Conservation (phyloP, 2,113 vertebrate species). For the Pelusios castaneus region DNA sequence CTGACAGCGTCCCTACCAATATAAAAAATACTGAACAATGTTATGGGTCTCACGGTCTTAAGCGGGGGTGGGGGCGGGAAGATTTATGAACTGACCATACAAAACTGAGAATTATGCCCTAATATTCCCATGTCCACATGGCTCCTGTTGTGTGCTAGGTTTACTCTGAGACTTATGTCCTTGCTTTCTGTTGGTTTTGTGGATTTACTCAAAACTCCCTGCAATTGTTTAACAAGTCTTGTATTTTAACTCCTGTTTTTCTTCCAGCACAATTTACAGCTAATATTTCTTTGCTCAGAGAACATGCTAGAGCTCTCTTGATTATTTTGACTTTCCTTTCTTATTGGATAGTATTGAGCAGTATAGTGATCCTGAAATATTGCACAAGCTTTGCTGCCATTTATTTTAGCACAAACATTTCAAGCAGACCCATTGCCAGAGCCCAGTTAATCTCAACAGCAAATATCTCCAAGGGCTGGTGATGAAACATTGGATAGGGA, state of each 20-base stretch:
- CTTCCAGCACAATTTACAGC: neutral
- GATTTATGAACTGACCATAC: neutral
- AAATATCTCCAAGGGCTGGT: neutral
- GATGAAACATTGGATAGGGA: neutral
- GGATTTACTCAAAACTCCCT: neutral
- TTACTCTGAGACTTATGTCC: neutral
- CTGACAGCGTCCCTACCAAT: neutral
- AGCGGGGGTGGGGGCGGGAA: neutral
- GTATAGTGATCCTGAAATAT: neutral
- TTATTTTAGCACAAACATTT: neutral
- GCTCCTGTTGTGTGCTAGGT: neutral
- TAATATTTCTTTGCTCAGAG: neutral
- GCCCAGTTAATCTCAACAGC: neutral
- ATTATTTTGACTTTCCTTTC: neutral
- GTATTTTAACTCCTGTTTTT: neutral
- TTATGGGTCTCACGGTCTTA: neutral
- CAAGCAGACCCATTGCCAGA: neutral
- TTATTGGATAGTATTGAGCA: neutral
- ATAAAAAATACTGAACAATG: neutral
- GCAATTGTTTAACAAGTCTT: neutral
- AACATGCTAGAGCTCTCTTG: neutral
- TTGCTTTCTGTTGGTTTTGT: neutral
- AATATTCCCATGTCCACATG: neutral
- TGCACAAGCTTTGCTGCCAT: neutral
- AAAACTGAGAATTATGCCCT: neutral